phyloP scores from a whole-genome alignment of 2,888 invertebrate species.

The Cephonodes hylas region DNA sequence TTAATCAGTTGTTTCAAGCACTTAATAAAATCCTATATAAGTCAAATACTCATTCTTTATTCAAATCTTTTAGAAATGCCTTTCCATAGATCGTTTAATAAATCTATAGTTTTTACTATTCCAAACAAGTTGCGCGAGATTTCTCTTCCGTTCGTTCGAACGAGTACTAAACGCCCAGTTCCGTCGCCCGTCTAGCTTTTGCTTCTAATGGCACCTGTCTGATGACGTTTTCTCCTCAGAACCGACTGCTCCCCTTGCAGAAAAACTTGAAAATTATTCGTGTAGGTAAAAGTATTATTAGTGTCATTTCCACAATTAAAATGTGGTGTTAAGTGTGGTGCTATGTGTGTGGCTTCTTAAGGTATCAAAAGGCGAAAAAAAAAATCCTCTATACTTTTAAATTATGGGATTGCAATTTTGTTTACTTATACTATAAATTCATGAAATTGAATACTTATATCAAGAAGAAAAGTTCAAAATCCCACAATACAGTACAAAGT shows the following conservation, averaged over 20 bases:
- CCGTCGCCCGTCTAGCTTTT: slow-evolving; percentile 16
- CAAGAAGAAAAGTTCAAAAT: too few species aligned
- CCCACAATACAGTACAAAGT: too few species aligned
- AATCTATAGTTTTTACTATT: slow-evolving; percentile 4
- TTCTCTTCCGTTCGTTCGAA: slow-evolving; percentile 44
- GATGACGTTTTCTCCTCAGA: background rate
- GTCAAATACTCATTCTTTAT: background rate
- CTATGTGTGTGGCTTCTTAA: too few species aligned
- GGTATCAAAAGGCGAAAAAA: too few species aligned
- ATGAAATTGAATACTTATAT: too few species aligned
- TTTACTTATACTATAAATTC: too few species aligned
- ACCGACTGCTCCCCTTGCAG: background rate
- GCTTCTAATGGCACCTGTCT: slow-evolving; percentile 19
- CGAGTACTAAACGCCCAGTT: slow-evolving; percentile 19
- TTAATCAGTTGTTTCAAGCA: too few species aligned
- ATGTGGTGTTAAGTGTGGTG: too few species aligned
- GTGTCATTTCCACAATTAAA: background rate
- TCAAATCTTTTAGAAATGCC: background rate
- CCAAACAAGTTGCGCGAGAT: slow-evolving; percentile 41
- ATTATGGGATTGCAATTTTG: too few species aligned
- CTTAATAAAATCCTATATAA: background rate
- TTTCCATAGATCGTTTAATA: background rate
- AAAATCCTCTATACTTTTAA: too few species aligned
- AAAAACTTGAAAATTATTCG: background rate
- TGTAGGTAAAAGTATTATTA: background rate